These are phyloP conservation scores for Magallana ariakensis DNA, from an alignment of 1,140 invertebrate species.

Conservation along the genomic window DNA sequence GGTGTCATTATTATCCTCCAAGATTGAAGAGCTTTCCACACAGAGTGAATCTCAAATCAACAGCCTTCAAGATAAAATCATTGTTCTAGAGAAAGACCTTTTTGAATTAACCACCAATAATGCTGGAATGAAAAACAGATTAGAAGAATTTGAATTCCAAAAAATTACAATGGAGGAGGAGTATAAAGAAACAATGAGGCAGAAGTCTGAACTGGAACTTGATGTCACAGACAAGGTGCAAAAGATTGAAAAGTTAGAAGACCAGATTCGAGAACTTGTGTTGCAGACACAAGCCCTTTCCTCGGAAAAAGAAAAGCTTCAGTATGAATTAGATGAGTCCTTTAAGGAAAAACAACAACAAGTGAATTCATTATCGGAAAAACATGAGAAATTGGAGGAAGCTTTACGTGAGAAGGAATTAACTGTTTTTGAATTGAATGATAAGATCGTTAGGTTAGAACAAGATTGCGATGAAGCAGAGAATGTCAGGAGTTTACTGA, in stretches of 20 bases:
- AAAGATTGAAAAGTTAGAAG: conserved; percentile 22
- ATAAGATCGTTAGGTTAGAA: conserved; percentile 12
- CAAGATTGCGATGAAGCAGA: conserved; percentile 12
- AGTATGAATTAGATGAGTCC: background rate
- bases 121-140: background rate
- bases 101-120: background rate
- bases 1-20: background rate
- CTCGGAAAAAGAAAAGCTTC: background rate
- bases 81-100: background rate
- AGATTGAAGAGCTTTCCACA: background rate
- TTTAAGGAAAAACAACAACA: background rate
- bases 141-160: conserved; percentile 10
- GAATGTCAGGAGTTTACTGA: background rate
- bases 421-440: background rate
- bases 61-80: conserved; percentile 70
- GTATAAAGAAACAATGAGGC: background rate
- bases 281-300: conserved; percentile 1
- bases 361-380: background rate
- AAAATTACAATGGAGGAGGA: background rate
- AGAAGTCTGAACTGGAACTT: background rate
- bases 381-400: conserved; percentile 18
- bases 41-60: conserved; percentile 38
- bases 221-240: background rate
- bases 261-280: background rate
- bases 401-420: background rate